Conservation (phyloP, 2,113 vertebrate genomes). For the Notiomystis cincta region DNA sequence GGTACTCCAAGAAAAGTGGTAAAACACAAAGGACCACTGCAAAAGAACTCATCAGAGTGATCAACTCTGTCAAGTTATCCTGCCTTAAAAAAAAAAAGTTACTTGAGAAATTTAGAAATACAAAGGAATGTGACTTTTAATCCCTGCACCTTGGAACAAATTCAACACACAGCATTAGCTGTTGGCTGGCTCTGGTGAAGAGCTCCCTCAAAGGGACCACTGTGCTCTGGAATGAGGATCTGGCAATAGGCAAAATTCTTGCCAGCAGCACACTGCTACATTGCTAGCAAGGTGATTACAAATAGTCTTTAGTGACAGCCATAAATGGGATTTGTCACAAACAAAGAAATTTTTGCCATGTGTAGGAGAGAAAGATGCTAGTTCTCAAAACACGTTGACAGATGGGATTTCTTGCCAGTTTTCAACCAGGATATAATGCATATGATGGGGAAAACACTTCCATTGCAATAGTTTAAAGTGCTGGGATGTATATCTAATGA, state of each 20-base stretch:
- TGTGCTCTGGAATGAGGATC: not conserved
- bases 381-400: not conserved
- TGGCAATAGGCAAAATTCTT: not conserved
- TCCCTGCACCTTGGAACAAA: not conserved
- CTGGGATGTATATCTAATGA: not conserved
- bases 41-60: not conserved
- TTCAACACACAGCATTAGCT: not conserved
- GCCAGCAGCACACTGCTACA: not conserved
- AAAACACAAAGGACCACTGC: not conserved
- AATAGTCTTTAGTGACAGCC: not conserved
- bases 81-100: not conserved
- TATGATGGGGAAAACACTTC: not conserved
- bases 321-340: not conserved
- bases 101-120: not conserved
- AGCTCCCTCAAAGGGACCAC: not conserved
- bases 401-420: not conserved
- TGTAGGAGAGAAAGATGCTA: not conserved
- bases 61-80: not conserved
- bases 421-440: not conserved
- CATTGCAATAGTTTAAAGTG: not conserved
- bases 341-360: fast-evolving
- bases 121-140: not conserved
- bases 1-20: not conserved
- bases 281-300: not conserved
- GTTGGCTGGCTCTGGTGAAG: not conserved